A percentile compares a stretch with the other conserved stretches of the same genome.
Conservation (phyloP, 2,113 vertebrate species). For the Embiotoca jacksoni region DNA sequence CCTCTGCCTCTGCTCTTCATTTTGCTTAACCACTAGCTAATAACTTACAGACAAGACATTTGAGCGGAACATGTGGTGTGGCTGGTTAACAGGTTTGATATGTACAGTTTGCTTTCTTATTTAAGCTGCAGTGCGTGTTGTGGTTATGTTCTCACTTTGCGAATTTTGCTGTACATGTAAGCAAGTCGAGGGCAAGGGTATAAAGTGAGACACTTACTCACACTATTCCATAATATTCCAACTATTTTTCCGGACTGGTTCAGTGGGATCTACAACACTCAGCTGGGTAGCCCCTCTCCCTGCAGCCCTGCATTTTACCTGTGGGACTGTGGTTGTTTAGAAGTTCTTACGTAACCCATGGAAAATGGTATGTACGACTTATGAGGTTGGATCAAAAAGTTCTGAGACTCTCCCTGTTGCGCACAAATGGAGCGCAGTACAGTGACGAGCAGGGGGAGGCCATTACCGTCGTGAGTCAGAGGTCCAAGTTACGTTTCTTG, state of each 20-base stretch:
- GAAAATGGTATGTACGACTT: slow-evolving; percentile 1
- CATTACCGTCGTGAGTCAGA: too few species aligned
- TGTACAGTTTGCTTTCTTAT: slow-evolving; percentile 61
- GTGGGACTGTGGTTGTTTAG: slow-evolving; percentile 30
- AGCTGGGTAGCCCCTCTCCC: slow-evolving; percentile 22
- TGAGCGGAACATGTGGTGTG: slow-evolving; percentile 64
- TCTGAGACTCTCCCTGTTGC: too few species aligned
- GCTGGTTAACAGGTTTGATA: slow-evolving; percentile 53
- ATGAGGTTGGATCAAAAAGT: not conserved
- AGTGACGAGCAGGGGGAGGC: too few species aligned
- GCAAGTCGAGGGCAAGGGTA: not conserved
- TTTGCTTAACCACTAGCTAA: slow-evolving; percentile 60
- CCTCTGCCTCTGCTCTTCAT: slow-evolving; percentile 60
- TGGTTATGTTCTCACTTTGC: slow-evolving; percentile 38
- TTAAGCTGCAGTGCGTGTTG: slow-evolving; percentile 44
- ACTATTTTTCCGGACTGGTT: slow-evolving; percentile 18
- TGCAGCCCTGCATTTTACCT: slow-evolving; percentile 21
- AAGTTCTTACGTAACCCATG: slow-evolving; percentile 30
- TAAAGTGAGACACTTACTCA: slow-evolving; percentile 2
- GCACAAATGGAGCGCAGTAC: too few species aligned
- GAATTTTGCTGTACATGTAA: slow-evolving; percentile 41
- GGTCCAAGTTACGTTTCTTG: too few species aligned
- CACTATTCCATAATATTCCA: slow-evolving; percentile 10
- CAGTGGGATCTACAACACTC: slow-evolving; percentile 39
- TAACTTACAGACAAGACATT: slow-evolving; percentile 64